Evolutionary conservation across 2,888 invertebrate genomes (phyloP).

Genomic region (Acleris emargana): DNA sequence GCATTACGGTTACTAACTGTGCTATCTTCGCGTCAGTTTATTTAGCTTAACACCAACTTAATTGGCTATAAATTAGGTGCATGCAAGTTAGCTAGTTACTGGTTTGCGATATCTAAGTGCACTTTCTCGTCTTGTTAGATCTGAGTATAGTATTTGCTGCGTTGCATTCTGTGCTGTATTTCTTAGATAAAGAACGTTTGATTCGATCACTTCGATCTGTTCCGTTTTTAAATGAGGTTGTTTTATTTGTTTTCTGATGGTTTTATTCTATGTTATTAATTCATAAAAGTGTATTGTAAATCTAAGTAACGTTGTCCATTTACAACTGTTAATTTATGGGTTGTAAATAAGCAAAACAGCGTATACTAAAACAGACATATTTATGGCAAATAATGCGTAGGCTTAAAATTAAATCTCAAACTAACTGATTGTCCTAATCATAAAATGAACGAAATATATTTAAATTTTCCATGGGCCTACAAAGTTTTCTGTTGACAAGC

Average conservation of each 20-base stretch:
- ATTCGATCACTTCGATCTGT: neutral
- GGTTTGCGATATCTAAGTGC: constrained; percentile 50
- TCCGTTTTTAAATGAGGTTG: neutral
- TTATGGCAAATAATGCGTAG: neutral
- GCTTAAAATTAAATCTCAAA: too few relatives aligned
- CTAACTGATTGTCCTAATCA: too few relatives aligned
- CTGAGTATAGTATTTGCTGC: constrained; percentile 51
- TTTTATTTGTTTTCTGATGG: constrained; percentile 11
- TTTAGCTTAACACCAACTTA: constrained; percentile 79
- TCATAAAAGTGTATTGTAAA: constrained; percentile 10
- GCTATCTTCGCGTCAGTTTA: constrained; percentile 75
- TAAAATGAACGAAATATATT: too few relatives aligned
- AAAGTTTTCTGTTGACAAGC: constrained; percentile 2
- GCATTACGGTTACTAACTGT: constrained; percentile 68
- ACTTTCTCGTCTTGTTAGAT: constrained; percentile 64
- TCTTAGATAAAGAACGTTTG: constrained; percentile 8
- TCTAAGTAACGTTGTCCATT: neutral
- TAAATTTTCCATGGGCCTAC: neutral
- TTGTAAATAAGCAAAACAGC: constrained; percentile 1
- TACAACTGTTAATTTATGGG: neutral
- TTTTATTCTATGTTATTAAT: constrained; percentile 3
- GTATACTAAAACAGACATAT: neutral
- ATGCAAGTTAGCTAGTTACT: constrained; percentile 69
- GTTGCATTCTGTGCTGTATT: constrained; percentile 8
- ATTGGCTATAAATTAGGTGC: constrained; percentile 80